Evolutionary conservation across 2,113 vertebrate species (phyloP).

Genomic region (Ondatra zibethicus): DNA sequence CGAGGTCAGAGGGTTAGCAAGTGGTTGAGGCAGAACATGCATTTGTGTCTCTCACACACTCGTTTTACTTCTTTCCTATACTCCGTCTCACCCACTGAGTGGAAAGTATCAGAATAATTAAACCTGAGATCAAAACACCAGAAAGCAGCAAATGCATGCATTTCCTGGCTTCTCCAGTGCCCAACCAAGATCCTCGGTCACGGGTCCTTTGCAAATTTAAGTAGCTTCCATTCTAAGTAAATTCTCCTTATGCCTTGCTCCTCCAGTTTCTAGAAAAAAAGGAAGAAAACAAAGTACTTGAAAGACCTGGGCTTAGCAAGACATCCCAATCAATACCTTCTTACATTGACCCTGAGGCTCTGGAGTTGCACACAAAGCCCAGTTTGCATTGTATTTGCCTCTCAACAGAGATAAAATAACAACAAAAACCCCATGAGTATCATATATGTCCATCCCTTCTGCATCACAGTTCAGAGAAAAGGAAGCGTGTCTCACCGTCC

Average conservation of each 20-base stretch:
- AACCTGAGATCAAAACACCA: neutral
- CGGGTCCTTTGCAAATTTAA: neutral
- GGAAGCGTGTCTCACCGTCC: neutral
- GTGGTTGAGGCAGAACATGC: neutral
- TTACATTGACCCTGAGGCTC: neutral
- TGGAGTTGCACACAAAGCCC: neutral
- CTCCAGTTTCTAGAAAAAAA: neutral
- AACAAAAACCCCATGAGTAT: neutral
- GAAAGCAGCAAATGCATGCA: neutral
- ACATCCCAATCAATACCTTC: neutral
- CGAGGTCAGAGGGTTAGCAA: neutral
- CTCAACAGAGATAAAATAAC: neutral
- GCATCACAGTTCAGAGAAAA: neutral
- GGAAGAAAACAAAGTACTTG: neutral
- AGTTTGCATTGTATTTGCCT: neutral
- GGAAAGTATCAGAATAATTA: neutral
- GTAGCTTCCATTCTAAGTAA: neutral
- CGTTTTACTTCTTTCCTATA: neutral
- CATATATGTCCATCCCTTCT: slow-evolving; percentile 1
- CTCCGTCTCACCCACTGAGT: neutral
- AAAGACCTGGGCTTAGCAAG: neutral
- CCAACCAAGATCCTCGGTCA: neutral
- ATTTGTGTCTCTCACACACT: neutral
- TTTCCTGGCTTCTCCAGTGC: neutral
- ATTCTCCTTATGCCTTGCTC: no score